Percentiles rank a stretch among this genome's conserved stretches.
phyloP scores from a whole-genome alignment of 2,797 vertebrate genomes.

The Acridotheres tristis region DNA sequence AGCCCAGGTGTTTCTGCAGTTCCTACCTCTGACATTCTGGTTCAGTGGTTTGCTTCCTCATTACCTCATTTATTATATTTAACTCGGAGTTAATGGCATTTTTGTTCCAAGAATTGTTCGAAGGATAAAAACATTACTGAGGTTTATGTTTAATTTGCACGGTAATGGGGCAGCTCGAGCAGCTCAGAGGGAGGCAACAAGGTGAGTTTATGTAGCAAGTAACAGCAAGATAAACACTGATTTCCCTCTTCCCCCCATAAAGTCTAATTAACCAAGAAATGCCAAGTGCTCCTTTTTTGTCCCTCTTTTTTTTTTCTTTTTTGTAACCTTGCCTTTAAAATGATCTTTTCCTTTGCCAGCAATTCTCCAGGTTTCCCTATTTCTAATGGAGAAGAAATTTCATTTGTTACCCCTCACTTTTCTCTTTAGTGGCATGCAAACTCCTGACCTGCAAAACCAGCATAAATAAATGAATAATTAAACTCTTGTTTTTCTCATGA shows the following conservation, averaged over 20 bases:
- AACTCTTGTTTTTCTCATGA: not conserved
- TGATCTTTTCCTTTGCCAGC: not conserved
- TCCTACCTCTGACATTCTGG: not conserved
- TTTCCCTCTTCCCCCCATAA: not conserved
- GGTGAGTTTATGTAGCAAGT: not conserved
- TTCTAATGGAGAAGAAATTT: not conserved
- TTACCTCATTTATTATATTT: not conserved
- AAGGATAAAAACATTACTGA: not conserved
- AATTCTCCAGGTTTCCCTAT: not conserved
- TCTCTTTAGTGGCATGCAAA: not conserved
- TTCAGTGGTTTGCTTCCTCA: slow-evolving; percentile 27
- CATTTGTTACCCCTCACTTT: not conserved
- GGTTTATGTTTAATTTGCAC: not conserved
- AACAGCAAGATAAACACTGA: not conserved
- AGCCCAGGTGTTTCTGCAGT: not conserved
- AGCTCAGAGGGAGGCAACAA: not conserved
- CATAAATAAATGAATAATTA: not conserved
- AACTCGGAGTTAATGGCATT: not conserved
- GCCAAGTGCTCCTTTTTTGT: not conserved
- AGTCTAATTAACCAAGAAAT: not conserved
- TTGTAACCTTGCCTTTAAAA: not conserved
- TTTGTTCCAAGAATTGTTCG: not conserved
- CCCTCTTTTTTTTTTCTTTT: not conserved
- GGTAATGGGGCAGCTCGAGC: not conserved
- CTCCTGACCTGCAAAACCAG: not conserved